These are phyloP conservation scores for Neoarius graeffei DNA, from an alignment of 2,113 vertebrate genomes.

Conservation along the genomic window DNA sequence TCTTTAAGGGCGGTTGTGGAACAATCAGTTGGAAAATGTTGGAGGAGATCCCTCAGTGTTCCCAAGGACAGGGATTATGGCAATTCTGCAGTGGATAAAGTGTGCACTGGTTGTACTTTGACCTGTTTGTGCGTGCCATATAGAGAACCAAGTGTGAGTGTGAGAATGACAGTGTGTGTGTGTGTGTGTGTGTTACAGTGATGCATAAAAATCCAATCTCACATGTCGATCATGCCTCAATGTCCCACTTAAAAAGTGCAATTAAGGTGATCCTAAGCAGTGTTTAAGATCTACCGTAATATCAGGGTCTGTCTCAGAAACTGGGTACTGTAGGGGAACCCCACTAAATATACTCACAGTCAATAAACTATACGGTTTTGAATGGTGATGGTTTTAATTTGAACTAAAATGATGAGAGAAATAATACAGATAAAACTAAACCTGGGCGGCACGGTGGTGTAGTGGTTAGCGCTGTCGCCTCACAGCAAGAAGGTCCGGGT, in stretches of 20 bases:
- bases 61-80: not conserved
- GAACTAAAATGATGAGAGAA: too few relatives aligned
- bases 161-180: too few relatives aligned
- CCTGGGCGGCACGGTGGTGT: too few relatives aligned
- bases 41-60: not conserved
- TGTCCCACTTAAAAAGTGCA: not conserved
- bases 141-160: not conserved
- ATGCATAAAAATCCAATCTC: not conserved
- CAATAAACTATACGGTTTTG: too few relatives aligned
- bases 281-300: not conserved
- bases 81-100: not conserved
- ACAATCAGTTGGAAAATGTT: not conserved
- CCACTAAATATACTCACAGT: too few relatives aligned
- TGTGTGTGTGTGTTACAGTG: too few relatives aligned
- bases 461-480: too few relatives aligned
- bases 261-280: not conserved
- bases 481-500: too few relatives aligned
- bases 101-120: conserved; percentile 41
- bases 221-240: not conserved
- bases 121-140: conserved; percentile 22
- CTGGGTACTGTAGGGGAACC: too few relatives aligned
- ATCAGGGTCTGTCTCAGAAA: too few relatives aligned
- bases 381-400: too few relatives aligned
- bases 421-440: too few relatives aligned
- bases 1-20: not conserved